phyloP scores from a whole-genome alignment of 2,113 vertebrate genomes.

The Aphelocoma coerulescens region DNA sequence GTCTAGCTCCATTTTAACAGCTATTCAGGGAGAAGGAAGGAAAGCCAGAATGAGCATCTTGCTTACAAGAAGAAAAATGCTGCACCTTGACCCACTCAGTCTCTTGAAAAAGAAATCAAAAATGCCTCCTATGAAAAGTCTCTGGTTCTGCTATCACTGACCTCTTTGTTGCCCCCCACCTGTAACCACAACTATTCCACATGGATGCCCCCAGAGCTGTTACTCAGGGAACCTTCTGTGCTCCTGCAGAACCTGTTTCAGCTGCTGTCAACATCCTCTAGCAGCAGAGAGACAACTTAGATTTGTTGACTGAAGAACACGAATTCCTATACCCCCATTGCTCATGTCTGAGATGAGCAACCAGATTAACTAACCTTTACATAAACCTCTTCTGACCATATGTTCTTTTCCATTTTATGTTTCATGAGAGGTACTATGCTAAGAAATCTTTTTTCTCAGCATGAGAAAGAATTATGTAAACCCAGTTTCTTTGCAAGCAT shows the following conservation, averaged over 20 bases:
- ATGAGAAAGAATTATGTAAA: background rate
- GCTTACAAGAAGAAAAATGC: background rate
- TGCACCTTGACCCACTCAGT: background rate
- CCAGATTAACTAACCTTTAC: background rate
- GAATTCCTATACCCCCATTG: background rate
- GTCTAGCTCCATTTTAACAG: background rate
- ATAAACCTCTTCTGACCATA: background rate
- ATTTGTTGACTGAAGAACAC: background rate
- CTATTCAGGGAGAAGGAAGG: background rate
- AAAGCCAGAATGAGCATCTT: background rate
- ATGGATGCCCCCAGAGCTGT: background rate
- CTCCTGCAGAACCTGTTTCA: background rate
- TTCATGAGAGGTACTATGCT: background rate
- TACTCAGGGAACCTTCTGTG: background rate
- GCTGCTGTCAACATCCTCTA: background rate
- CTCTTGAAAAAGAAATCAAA: background rate
- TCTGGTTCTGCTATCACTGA: background rate
- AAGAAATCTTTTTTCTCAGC: background rate
- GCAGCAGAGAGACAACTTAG: background rate
- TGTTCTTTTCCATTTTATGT: background rate
- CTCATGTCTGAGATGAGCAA: background rate
- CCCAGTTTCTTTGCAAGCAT: background rate
- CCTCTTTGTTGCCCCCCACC: background rate
- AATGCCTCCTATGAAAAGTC: background rate
- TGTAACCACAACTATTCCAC: background rate